A percentile compares a stretch with the other conserved stretches of the same genome.
Conservation (phyloP, 2,113 vertebrate genomes). For the Solea senegalensis region DNA sequence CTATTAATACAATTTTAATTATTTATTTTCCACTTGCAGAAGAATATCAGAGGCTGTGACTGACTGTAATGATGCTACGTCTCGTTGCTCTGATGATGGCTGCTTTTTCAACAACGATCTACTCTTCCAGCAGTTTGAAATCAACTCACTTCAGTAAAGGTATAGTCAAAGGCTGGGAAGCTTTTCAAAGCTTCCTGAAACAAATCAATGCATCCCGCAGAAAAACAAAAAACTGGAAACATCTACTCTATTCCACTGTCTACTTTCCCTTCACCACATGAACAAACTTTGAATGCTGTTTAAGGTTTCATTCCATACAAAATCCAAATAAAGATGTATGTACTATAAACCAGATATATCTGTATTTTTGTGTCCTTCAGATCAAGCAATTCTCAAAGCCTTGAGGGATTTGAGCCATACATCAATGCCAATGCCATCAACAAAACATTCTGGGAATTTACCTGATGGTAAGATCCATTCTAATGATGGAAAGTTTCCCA, state of each 20-base stretch:
- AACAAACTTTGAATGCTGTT: too few relatives aligned
- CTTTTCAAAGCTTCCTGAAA: not conserved
- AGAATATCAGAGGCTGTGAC: not conserved
- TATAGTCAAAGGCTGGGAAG: constrained; percentile 1
- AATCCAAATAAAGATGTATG: not conserved
- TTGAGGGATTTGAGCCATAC: constrained; percentile 20
- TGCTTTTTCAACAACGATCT: constrained; percentile 23
- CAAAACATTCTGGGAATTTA: not conserved
- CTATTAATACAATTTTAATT: not conserved
- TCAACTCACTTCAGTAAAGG: constrained; percentile 18
- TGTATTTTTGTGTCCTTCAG: constrained; percentile 27
- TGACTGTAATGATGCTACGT: constrained; percentile 1
- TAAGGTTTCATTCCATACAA: too few relatives aligned
- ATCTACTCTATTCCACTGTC: too few relatives aligned
- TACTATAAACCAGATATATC: not conserved
- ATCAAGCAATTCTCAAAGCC: constrained; percentile 10
- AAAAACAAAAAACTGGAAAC: too few relatives aligned
- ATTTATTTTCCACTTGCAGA: constrained; percentile 2
- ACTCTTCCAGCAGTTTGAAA: not conserved
- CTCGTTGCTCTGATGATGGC: constrained; percentile 23
- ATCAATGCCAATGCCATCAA: not conserved
- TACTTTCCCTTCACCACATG: too few relatives aligned
- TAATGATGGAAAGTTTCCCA: constrained; percentile 2
- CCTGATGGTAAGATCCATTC: not conserved
- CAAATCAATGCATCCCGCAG: not conserved